Conservation (phyloP, 2,888 invertebrate species). For the Cephus nigrinus region DNA sequence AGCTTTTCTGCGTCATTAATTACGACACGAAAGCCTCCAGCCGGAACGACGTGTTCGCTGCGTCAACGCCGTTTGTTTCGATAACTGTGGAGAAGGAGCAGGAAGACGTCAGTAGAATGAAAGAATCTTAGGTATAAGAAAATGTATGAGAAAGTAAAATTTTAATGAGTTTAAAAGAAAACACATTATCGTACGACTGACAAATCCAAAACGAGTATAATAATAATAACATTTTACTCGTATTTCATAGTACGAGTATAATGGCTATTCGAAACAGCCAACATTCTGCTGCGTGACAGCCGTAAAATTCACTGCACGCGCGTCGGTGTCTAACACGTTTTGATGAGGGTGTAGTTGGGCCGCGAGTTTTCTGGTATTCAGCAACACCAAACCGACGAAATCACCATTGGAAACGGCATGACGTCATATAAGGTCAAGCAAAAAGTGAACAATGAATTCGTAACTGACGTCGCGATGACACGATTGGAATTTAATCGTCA, state of each 20-base stretch:
- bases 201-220: too few relatives aligned
- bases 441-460: neutral
- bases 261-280: neutral
- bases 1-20: neutral
- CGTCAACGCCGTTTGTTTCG: neutral
- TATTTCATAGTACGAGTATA: neutral
- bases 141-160: neutral
- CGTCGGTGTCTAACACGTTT: neutral
- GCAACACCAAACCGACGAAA: neutral
- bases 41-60: neutral
- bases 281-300: neutral
- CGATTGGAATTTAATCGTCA: neutral
- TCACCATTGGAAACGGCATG: neutral
- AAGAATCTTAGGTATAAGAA: neutral
- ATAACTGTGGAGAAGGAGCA: neutral
- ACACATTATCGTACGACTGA: too few relatives aligned
- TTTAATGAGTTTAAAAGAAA: neutral
- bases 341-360: neutral
- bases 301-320: neutral
- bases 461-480: neutral
- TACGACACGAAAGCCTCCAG: neutral
- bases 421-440: neutral
- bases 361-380: neutral
- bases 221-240: too few relatives aligned
- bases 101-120: neutral